Conservation (phyloP, 2,113 vertebrate species). For the Petaurus breviceps region DNA sequence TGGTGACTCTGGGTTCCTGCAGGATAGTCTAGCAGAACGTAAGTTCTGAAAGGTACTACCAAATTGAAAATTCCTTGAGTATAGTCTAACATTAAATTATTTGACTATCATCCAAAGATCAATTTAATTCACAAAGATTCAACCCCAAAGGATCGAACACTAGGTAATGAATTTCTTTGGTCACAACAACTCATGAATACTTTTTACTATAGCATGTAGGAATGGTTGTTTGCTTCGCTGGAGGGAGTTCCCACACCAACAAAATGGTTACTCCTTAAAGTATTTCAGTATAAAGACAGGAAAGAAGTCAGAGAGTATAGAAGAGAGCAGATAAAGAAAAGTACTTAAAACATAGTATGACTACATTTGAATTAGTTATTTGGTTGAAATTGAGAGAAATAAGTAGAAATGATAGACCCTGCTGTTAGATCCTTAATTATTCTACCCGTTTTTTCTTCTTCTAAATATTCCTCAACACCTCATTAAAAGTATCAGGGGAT, state of each 20-base stretch:
- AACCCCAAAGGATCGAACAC: not conserved
- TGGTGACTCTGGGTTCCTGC: not conserved
- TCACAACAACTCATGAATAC: not conserved
- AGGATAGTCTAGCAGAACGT: not conserved
- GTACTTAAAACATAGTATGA: not conserved
- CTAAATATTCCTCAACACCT: not conserved
- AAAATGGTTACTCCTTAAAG: not conserved
- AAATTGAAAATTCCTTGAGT: not conserved
- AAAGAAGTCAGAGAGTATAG: not conserved
- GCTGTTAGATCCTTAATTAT: not conserved
- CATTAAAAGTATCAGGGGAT: not conserved
- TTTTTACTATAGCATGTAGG: not conserved
- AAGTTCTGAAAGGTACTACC: not conserved
- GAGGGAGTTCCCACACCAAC: not conserved
- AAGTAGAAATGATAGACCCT: not conserved
- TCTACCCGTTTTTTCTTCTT: not conserved
- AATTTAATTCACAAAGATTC: not conserved
- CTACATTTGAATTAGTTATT: not conserved
- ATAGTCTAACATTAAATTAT: not conserved
- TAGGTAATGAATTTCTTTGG: not conserved
- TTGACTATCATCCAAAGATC: not conserved
- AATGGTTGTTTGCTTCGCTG: not conserved
- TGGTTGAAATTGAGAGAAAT: not conserved
- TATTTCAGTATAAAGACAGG: not conserved
- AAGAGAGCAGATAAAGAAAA: not conserved